phyloP scores from a whole-genome alignment of 1,140 invertebrate genomes.

The Bradynema listronoti region DNA sequence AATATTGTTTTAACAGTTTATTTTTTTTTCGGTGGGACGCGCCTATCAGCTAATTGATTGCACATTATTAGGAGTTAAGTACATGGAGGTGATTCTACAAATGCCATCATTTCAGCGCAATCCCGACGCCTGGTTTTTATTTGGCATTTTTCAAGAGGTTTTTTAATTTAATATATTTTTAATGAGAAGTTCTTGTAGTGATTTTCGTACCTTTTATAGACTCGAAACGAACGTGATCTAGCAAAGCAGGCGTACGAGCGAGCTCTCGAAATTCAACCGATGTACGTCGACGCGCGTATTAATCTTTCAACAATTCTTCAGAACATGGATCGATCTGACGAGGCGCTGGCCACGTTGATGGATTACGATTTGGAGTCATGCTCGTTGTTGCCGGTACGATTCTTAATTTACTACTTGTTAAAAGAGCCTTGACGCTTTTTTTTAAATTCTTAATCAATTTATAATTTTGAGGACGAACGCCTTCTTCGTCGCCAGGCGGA shows the following conservation, averaged over 20 bases:
- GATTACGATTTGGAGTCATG: constrained; percentile 49
- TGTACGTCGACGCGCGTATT: constrained; percentile 51
- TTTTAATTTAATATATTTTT: constrained; percentile 6
- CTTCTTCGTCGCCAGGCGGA: constrained; percentile 52
- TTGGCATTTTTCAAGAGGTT: constrained; percentile 37
- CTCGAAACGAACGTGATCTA: constrained; percentile 23
- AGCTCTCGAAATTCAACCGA: constrained; percentile 38
- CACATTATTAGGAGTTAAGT: constrained; percentile 9
- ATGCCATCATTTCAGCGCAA: constrained; percentile 17
- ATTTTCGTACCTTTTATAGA: constrained; percentile 22
- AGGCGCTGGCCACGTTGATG: constrained; percentile 46
- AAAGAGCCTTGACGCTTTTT: not conserved
- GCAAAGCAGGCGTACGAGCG: constrained; percentile 38
- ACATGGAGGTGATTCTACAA: constrained; percentile 19
- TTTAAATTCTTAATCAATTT: not conserved
- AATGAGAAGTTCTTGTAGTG: not conserved
- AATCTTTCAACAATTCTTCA: constrained; percentile 53
- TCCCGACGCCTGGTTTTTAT: constrained; percentile 36
- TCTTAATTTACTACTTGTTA: constrained; percentile 6
- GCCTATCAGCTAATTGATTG: constrained; percentile 26
- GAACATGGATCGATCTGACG: constrained; percentile 37
- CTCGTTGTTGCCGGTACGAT: constrained; percentile 40
- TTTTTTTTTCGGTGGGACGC: no score
- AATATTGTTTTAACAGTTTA: no score
- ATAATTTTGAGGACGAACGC: constrained; percentile 48